phyloP scores from a whole-genome alignment of 53 echinoderm and acorn worm species.

The Henricia sp. region DNA sequence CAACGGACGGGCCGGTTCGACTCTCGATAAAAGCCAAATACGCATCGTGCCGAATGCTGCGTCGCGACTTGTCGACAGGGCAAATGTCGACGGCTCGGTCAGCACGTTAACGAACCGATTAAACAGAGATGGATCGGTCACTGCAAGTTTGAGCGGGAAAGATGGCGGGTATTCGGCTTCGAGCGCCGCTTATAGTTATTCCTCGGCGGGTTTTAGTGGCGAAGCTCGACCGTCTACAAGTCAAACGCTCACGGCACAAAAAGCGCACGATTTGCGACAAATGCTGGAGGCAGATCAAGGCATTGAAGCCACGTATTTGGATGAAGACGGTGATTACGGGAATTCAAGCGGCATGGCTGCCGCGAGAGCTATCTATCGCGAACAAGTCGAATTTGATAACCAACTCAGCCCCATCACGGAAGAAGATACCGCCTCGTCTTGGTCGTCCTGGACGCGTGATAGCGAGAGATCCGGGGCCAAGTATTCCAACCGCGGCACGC shows the following conservation, averaged over 20 bases:
- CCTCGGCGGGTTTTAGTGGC: slow-evolving; percentile 3
- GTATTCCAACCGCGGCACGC: background rate
- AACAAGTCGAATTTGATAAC: slow-evolving; percentile 77
- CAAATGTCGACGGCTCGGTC: slow-evolving; percentile 57
- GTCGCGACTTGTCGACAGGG: slow-evolving; percentile 28
- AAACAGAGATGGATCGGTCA: slow-evolving; percentile 38
- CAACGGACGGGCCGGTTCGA: slow-evolving; percentile 3
- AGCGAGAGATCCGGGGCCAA: slow-evolving; percentile 54
- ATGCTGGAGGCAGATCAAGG: slow-evolving; percentile 53
- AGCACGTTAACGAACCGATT: slow-evolving; percentile 37
- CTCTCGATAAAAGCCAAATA: no score
- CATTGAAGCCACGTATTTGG: slow-evolving; percentile 7
- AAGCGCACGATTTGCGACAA: slow-evolving; percentile 63
- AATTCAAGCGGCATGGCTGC: slow-evolving; percentile 24
- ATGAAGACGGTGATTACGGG: slow-evolving; percentile 15
- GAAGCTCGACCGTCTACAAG: background rate
- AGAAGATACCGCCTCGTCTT: slow-evolving; percentile 66
- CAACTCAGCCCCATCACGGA: slow-evolving; percentile 80
- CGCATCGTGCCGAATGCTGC: background rate
- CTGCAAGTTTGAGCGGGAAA: slow-evolving; percentile 21
- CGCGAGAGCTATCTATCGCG: slow-evolving; percentile 49
- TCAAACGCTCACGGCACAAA: slow-evolving; percentile 48
- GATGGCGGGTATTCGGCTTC: slow-evolving; percentile 48
- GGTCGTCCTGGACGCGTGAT: slow-evolving; percentile 66
- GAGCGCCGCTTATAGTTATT: slow-evolving; percentile 25